These are phyloP conservation scores for Sphaeridia pumilis DNA, from an alignment of 2,888 invertebrate genomes.

Conservation along the genomic window DNA sequence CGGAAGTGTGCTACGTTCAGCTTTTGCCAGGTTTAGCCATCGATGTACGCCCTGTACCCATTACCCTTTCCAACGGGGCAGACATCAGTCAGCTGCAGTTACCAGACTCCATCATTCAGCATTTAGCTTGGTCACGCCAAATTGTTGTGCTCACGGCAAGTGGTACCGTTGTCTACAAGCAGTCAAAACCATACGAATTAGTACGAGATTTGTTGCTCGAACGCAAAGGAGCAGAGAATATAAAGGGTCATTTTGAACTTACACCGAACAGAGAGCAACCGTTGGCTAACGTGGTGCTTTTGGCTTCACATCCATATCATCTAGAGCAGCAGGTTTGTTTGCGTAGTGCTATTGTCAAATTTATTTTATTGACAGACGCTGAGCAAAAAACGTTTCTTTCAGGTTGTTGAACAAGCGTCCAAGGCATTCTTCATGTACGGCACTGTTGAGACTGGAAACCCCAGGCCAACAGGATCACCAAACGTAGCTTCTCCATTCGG, in stretches of 20 bases:
- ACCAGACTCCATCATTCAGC: constrained; percentile 58
- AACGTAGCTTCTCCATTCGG: neutral
- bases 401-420: constrained; percentile 71
- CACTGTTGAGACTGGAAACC: constrained; percentile 37
- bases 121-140: constrained; percentile 57
- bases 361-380: too few relatives aligned
- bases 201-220: constrained; percentile 26
- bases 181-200: constrained; percentile 31
- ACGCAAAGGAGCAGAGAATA: constrained; percentile 27
- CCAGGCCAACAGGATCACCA: constrained; percentile 3
- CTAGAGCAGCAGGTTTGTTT: constrained; percentile 20
- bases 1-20: constrained; percentile 27
- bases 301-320: constrained; percentile 29
- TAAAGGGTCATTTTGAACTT: constrained; percentile 32
- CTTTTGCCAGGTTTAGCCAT: constrained; percentile 26
- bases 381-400: too few relatives aligned
- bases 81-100: constrained; percentile 42
- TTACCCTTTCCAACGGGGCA: constrained; percentile 12
- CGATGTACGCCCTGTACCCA: constrained; percentile 31
- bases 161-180: constrained; percentile 41
- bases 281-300: constrained; percentile 26
- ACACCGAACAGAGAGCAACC: constrained; percentile 28
- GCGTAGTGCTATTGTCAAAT: too few relatives aligned
- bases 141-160: constrained; percentile 79
- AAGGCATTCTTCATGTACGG: constrained; percentile 87